Percentiles rank a stretch among this genome's conserved stretches.
These are phyloP conservation scores for Phalanger gymnotis DNA, from an alignment of 2,797 vertebrate species.

Conservation along the genomic window DNA sequence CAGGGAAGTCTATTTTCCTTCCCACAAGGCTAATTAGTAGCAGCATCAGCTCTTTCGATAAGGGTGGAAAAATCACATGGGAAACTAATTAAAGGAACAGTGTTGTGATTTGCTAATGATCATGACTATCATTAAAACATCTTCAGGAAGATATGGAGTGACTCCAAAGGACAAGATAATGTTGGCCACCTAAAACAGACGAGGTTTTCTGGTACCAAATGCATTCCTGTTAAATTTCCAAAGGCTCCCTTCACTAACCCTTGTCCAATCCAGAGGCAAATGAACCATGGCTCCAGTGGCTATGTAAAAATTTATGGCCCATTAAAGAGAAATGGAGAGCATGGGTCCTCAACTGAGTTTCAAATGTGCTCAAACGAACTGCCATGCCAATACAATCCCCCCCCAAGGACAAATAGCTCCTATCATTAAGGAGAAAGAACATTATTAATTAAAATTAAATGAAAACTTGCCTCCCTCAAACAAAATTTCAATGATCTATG, in stretches of 20 bases:
- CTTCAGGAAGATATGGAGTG: not conserved
- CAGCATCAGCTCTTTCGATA: slow-evolving; percentile 53
- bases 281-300: slow-evolving; percentile 63
- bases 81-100: not conserved
- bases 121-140: slow-evolving; percentile 27
- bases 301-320: slow-evolving; percentile 80
- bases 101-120: not conserved
- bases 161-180: not conserved
- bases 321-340: slow-evolving; percentile 64
- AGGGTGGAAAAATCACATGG: slow-evolving; percentile 17
- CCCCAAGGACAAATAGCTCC: slow-evolving; percentile 41
- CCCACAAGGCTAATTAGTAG: slow-evolving; percentile 50
- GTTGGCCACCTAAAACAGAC: not conserved
- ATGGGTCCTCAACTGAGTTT: slow-evolving; percentile 65
- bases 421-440: slow-evolving; percentile 24
- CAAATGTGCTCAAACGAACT: slow-evolving; percentile 54
- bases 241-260: slow-evolving; percentile 61
- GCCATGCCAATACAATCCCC: slow-evolving; percentile 22
- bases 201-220: slow-evolving; percentile 37
- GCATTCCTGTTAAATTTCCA: slow-evolving; percentile 59
- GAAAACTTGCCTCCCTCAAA: slow-evolving; percentile 33
- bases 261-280: slow-evolving; percentile 65
- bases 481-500: not conserved
- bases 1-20: slow-evolving; percentile 46
- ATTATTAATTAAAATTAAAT: slow-evolving; percentile 34